These are phyloP conservation scores for Leptodactylus fuscus DNA, from an alignment of 2,113 vertebrate species.

Conservation along the genomic window DNA sequence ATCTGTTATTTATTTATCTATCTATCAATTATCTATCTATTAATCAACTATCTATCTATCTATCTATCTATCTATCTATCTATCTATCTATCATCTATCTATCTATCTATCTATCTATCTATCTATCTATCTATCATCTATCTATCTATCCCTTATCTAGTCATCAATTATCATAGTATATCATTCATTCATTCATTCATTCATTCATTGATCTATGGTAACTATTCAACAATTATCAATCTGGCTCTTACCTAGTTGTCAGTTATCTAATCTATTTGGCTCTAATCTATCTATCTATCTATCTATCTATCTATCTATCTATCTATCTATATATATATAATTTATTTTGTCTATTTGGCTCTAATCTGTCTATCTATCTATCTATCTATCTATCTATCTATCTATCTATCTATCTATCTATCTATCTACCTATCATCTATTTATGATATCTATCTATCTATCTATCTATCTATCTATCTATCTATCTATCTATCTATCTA, in stretches of 20 bases:
- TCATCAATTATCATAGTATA: no score
- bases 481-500: background rate
- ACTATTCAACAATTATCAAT: no score
- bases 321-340: conserved; percentile 22
- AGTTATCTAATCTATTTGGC: no score
- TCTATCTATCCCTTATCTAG: background rate
- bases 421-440: no score
- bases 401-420: no score
- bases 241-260: no score
- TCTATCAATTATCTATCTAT: no score
- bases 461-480: background rate
- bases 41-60: no score
- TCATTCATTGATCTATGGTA: no score
- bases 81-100: background rate
- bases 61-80: background rate
- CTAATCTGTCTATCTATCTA: no score
- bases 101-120: background rate
- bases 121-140: background rate
- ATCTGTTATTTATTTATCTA: background rate
- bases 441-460: background rate
- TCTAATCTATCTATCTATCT: background rate
- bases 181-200: no score
- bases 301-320: background rate
- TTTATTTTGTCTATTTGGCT: background rate
- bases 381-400: background rate